Percentiles rank a stretch among this genome's conserved stretches.
Evolutionary conservation across 2,797 vertebrate genomes (phyloP).

Genomic region (Pantherophis alleghaniensis): DNA sequence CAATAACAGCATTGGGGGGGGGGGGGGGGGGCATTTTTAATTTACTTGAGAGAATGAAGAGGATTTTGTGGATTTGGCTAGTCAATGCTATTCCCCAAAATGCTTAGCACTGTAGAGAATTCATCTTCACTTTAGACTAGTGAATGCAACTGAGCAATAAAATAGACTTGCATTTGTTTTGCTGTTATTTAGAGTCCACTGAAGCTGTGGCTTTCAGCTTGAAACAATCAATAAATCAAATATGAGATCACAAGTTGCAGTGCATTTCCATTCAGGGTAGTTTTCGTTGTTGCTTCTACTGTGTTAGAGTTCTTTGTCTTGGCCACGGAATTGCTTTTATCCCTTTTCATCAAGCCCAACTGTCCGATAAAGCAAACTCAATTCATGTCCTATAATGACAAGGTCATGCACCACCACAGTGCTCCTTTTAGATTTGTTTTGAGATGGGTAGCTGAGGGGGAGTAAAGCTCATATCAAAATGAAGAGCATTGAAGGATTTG

Average conservation of each 20-base stretch:
- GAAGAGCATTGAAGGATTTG: conserved; percentile 35
- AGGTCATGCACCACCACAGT: conserved; percentile 49
- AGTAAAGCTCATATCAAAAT: conserved; percentile 46
- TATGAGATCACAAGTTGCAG: conserved; percentile 56
- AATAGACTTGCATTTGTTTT: conserved; percentile 43
- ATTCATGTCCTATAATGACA: conserved; percentile 62
- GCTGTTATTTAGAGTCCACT: conserved; percentile 41
- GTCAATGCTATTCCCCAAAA: background rate
- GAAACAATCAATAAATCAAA: conserved; percentile 70
- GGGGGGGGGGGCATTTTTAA: background rate
- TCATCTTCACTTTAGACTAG: conserved; percentile 23
- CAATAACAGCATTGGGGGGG: background rate
- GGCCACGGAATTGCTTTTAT: conserved; percentile 59
- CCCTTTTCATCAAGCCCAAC: conserved; percentile 61
- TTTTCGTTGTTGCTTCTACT: conserved; percentile 44
- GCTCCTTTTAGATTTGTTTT: conserved; percentile 56
- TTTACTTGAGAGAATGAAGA: conserved; percentile 3
- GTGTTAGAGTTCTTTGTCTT: conserved; percentile 67
- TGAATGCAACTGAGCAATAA: conserved; percentile 31
- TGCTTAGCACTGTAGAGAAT: background rate
- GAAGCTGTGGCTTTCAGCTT: conserved; percentile 54
- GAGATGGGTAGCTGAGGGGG: conserved; percentile 29
- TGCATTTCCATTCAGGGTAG: conserved; percentile 53
- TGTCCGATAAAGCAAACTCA: conserved; percentile 67
- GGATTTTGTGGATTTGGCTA: background rate